These are phyloP conservation scores for Amblyjoppa fuscipennis DNA, from an alignment of 2,888 invertebrate species.

Conservation along the genomic window DNA sequence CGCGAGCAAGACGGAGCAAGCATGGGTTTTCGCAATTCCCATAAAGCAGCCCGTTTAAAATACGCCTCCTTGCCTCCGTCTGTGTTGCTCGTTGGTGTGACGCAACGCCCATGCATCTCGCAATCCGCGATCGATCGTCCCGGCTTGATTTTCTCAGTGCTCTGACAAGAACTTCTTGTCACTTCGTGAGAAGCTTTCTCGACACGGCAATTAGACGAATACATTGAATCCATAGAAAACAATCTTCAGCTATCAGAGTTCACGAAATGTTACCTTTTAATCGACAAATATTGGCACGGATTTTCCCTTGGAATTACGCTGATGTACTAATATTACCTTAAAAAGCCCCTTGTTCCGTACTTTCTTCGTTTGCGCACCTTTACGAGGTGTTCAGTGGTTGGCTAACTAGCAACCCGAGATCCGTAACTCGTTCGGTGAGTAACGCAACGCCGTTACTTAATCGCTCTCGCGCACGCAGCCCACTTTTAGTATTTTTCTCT, in stretches of 20 bases:
- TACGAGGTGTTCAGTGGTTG: slow-evolving; percentile 66
- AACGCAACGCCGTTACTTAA: slow-evolving; percentile 78
- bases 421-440: slow-evolving; percentile 71
- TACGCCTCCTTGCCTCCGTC: slow-evolving; percentile 45
- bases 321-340: not conserved
- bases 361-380: slow-evolving; percentile 68
- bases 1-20: slow-evolving; percentile 27
- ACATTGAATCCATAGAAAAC: not conserved
- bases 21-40: slow-evolving; percentile 70
- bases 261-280: not conserved
- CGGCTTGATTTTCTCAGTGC: slow-evolving; percentile 23
- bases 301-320: not conserved
- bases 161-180: slow-evolving; percentile 2
- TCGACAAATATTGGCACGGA: not conserved
- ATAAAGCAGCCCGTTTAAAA: slow-evolving; percentile 69
- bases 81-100: slow-evolving; percentile 52
- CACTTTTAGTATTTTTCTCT: slow-evolving; percentile 55
- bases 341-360: not conserved
- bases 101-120: slow-evolving; percentile 69
- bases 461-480: slow-evolving; percentile 68
- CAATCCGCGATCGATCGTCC: slow-evolving; percentile 69
- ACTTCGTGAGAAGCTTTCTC: not conserved
- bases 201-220: not conserved
- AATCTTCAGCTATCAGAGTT: not conserved
- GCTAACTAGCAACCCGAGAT: slow-evolving; percentile 65